Evolutionary conservation across 2,888 invertebrate genomes (phyloP).

Genomic region (Micropterix aruncella): DNA sequence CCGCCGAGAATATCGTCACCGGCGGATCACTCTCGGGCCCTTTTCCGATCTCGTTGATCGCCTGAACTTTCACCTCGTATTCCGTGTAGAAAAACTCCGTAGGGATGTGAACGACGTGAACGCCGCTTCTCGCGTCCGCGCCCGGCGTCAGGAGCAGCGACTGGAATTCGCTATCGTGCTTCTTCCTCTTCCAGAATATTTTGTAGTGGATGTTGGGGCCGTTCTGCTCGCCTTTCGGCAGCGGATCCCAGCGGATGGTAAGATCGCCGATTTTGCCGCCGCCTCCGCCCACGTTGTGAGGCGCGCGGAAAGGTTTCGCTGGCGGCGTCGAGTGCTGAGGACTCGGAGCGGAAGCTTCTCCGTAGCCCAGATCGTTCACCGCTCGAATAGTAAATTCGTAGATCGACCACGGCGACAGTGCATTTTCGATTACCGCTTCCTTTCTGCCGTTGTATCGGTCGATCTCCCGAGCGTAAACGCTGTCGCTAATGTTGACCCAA

Average conservation of each 20-base stretch:
- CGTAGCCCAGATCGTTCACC: constrained; percentile 73
- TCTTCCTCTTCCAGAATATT: constrained; percentile 71
- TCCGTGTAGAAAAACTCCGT: constrained; percentile 64
- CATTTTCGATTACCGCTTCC: constrained; percentile 53
- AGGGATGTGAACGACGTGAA: constrained; percentile 57
- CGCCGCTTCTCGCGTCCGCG: constrained; percentile 71
- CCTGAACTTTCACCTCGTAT: constrained; percentile 77
- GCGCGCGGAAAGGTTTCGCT: constrained; percentile 64
- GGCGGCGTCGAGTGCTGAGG: constrained; percentile 76
- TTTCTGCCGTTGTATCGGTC: constrained; percentile 68
- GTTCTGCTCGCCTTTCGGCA: constrained; percentile 68
- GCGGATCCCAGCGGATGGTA: constrained; percentile 77
- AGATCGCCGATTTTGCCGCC: constrained; percentile 93
- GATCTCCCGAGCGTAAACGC: constrained; percentile 54
- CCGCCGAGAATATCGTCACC: constrained; percentile 64
- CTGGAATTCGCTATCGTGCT: constrained; percentile 63
- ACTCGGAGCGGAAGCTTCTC: constrained; percentile 68
- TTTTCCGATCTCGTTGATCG: constrained; percentile 63
- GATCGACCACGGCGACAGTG: constrained; percentile 73
- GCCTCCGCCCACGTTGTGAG: constrained; percentile 75
- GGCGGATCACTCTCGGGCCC: constrained; percentile 70
- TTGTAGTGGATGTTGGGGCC: constrained; percentile 83
- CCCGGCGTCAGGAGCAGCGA: constrained; percentile 50
- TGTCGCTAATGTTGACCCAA: constrained; percentile 58
- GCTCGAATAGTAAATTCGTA: constrained; percentile 86